Evolutionary conservation across 2,113 vertebrate genomes (phyloP).

Genomic region (Hypocryptadius cinnamomeus): DNA sequence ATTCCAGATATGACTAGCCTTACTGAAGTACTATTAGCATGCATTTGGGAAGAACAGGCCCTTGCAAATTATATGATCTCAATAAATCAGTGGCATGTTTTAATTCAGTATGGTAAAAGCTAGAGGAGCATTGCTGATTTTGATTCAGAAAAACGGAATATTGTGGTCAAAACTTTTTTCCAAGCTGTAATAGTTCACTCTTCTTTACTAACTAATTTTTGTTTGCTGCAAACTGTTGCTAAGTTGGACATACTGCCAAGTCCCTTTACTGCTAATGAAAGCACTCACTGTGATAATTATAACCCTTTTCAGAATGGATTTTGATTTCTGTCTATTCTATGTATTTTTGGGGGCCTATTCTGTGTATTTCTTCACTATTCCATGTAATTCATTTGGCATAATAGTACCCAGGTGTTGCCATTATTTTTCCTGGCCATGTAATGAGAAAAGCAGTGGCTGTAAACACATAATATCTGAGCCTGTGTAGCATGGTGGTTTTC

Average conservation of each 20-base stretch:
- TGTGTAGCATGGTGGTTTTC: neutral
- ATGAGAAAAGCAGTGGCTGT: neutral
- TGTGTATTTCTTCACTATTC: neutral
- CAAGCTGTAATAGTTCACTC: neutral
- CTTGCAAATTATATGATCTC: neutral
- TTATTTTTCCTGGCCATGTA: neutral
- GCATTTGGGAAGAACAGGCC: neutral
- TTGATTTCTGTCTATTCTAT: neutral
- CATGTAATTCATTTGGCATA: neutral
- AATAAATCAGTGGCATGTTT: neutral
- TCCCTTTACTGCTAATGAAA: neutral
- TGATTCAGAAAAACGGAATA: neutral
- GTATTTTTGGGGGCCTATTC: neutral
- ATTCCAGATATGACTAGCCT: neutral
- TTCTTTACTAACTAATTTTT: neutral
- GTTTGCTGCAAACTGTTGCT: neutral
- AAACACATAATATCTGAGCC: neutral
- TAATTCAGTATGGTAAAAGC: neutral
- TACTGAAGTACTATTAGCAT: neutral
- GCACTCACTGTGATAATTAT: neutral
- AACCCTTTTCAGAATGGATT: neutral
- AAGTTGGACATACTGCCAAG: neutral
- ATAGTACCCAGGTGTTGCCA: neutral
- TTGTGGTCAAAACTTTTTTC: neutral
- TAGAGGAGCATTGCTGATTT: neutral